Evolutionary conservation across 2,113 vertebrate species (phyloP), one percentile per base, ranked within the genome.

Genomic region (Anser cygnoides): DNA sequence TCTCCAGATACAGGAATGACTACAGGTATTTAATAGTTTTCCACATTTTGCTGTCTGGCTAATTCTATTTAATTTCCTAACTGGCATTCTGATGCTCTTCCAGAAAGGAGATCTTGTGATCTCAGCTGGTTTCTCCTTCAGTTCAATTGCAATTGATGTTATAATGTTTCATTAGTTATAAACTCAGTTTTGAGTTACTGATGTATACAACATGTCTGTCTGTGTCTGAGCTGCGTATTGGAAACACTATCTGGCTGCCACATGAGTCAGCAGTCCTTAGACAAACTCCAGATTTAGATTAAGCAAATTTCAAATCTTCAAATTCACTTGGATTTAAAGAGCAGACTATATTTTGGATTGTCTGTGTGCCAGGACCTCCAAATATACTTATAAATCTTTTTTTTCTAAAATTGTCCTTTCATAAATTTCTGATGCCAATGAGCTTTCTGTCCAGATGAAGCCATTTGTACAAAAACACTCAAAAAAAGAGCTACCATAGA

Each of bases 81-180:
- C 33, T 77, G 28, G 1, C 11, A n/a, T 57, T 81, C 26, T 74
- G 37, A 28, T 41, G 33, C 11, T 77, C 3, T 77, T 92, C 28
- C 44, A 54, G 25, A 73, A 43, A 19, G 18, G 9, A 79, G 6
- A 35, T 49, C 6, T 54, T 0, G 0, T 44, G 19, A 49, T 62
- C 14, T 77, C 84, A 71, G 46, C 35, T 5, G 13, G 21, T 81
- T 63, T 35, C 35, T 81, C 20, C 76, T 72, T 13, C 43, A 59
- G 26, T 35, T 84, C 63, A 67, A 13, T 68, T 68, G 37, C 49
- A 72, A 62, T 43, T 63, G 41, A 71, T 55, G 9, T 31, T 35
- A 29, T 63, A 67, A 59, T 43, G 9, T 43, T 84, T 87, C 13
- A 50, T 11, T 61, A 22, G 7, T 49, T 80, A 50, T 29, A 84